Evolutionary conservation across 2,797 vertebrate species (phyloP).

Genomic region (Xenentodon cancila): DNA sequence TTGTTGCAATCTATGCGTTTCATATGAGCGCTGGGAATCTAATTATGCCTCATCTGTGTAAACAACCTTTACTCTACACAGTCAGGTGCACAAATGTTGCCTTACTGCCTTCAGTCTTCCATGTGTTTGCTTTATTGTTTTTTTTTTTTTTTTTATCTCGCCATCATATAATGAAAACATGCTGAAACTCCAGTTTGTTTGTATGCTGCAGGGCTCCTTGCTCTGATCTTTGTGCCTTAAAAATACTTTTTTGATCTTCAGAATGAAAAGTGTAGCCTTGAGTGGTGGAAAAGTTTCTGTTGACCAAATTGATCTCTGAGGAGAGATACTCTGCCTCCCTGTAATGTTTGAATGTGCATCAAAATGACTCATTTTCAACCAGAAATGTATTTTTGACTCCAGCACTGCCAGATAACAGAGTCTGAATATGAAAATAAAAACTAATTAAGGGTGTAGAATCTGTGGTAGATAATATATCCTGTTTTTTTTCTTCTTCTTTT

Average conservation of each 20-base stretch:
- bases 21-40: constrained; percentile 56
- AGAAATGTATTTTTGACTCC: constrained; percentile 49
- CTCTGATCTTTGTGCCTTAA: constrained; percentile 29
- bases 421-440: constrained; percentile 34
- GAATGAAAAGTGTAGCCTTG: constrained; percentile 45
- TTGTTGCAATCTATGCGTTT: constrained; percentile 42
- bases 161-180: constrained; percentile 26
- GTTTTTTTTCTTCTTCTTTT: constrained; percentile 6
- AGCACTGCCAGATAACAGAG: constrained; percentile 11
- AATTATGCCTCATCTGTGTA: constrained; percentile 65
- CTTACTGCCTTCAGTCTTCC: constrained; percentile 35
- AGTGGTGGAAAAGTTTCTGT: constrained; percentile 48
- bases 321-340: constrained; percentile 33
- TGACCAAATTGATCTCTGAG: constrained; percentile 58
- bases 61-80: constrained; percentile 58
- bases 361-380: constrained; percentile 49
- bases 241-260: constrained; percentile 29
- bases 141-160: neutral
- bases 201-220: constrained; percentile 28
- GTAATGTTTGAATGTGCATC: constrained; percentile 33
- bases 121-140: neutral
- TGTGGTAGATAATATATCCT: constrained; percentile 27
- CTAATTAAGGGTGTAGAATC: constrained; percentile 47
- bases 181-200: constrained; percentile 42
- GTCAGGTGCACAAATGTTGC: constrained; percentile 33